Conservation (phyloP, 1,140 invertebrate genomes). For the Temnothorax longispinosus region DNA sequence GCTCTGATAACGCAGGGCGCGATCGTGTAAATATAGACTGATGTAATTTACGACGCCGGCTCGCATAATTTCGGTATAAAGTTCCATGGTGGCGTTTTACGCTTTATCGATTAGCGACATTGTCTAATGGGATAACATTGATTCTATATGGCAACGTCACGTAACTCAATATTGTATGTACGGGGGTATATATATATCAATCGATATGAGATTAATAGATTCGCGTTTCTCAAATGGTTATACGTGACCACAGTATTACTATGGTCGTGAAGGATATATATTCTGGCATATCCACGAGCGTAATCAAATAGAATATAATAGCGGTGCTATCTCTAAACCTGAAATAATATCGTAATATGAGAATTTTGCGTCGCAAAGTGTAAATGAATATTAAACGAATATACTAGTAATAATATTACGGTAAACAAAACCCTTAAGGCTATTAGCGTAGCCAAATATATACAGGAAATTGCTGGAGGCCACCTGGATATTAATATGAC, state of each 20-base stretch:
- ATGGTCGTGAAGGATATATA: constrained; percentile 50
- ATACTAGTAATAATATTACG: neutral
- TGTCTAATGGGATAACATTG: constrained; percentile 36
- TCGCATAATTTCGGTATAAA: neutral
- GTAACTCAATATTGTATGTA: constrained; percentile 48
- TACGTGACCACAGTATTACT: constrained; percentile 55
- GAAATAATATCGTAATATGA: constrained; percentile 23
- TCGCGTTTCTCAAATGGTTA: constrained; percentile 63
- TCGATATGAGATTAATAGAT: constrained; percentile 71
- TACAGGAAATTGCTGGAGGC: neutral
- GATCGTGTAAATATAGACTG: neutral
- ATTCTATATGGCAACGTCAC: constrained; percentile 16
- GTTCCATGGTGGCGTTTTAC: neutral
- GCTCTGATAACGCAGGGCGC: neutral
- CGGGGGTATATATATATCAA: constrained; percentile 11
- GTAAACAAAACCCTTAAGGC: constrained; percentile 15
- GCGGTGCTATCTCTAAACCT: neutral
- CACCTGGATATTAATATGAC: constrained; percentile 32
- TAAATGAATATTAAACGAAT: constrained; percentile 23
- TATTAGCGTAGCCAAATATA: constrained; percentile 42
- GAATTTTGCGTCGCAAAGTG: neutral
- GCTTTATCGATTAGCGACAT: constrained; percentile 2
- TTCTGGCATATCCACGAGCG: constrained; percentile 22
- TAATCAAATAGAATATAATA: constrained; percentile 54
- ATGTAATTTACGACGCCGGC: neutral